These are phyloP conservation scores for Perca flavescens DNA, from an alignment of 2,113 vertebrate species.

Conservation along the genomic window DNA sequence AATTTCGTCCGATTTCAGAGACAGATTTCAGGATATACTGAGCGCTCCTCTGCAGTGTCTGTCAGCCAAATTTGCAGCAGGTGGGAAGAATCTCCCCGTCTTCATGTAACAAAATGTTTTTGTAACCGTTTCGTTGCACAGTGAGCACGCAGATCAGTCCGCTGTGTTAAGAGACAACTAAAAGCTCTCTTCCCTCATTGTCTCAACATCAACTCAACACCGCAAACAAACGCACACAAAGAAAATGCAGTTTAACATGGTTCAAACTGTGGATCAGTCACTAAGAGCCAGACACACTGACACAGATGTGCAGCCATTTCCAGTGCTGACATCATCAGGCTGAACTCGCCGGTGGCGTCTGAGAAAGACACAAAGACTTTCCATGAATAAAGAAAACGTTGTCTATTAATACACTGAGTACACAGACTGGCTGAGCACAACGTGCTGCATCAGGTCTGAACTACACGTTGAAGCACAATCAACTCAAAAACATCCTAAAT, in stretches of 20 bases:
- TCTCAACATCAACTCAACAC: too few species aligned
- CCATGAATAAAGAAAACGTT: constrained; percentile 19
- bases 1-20: too few species aligned
- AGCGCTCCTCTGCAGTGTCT: too few species aligned
- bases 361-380: neutral
- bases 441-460: neutral
- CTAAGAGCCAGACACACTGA: constrained; percentile 23
- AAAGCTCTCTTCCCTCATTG: neutral
- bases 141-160: too few species aligned
- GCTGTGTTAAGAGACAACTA: too few species aligned
- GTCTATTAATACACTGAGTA: constrained; percentile 5
- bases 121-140: neutral
- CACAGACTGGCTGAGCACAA: neutral
- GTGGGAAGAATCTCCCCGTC: neutral
- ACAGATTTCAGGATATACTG: too few species aligned
- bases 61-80: neutral
- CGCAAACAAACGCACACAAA: too few species aligned
- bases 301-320: constrained; percentile 27
- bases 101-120: too few species aligned
- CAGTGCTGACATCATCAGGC: constrained; percentile 25
- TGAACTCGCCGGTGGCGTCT: neutral
- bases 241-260: neutral
- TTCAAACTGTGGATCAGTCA: neutral
- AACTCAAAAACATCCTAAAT: neutral
- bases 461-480: neutral